Percentiles rank a stretch among this genome's conserved stretches.
These are phyloP conservation scores for Myrmophylax atrothorax DNA, from an alignment of 2,113 vertebrate genomes.

Conservation along the genomic window DNA sequence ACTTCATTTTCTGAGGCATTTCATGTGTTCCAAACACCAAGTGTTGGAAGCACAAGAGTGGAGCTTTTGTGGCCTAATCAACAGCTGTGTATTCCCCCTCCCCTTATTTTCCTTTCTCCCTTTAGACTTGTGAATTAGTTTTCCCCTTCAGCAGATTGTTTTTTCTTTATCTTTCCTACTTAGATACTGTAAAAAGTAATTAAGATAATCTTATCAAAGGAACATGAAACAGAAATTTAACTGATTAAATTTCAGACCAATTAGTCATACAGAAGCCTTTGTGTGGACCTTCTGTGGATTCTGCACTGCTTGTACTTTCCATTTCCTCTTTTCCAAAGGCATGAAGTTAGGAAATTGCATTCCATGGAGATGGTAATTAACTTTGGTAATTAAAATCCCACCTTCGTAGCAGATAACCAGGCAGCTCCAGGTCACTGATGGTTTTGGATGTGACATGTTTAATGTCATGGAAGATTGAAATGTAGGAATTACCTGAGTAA, in stretches of 20 bases:
- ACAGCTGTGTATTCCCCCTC: slow-evolving; percentile 39
- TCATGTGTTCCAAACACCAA: neutral
- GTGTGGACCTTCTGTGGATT: slow-evolving; percentile 57
- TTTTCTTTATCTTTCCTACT: slow-evolving; percentile 43
- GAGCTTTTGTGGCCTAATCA: slow-evolving; percentile 24
- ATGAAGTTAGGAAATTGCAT: slow-evolving; percentile 48
- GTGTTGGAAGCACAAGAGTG: neutral
- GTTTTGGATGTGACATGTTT: neutral
- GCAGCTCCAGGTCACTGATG: slow-evolving; percentile 52
- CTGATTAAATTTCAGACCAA: slow-evolving; percentile 70
- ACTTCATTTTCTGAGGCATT: neutral
- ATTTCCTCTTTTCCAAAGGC: slow-evolving; percentile 20
- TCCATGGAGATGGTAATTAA: slow-evolving; percentile 64
- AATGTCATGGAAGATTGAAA: neutral
- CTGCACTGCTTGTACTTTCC: slow-evolving; percentile 34
- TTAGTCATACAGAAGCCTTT: slow-evolving; percentile 65
- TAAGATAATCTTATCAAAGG: slow-evolving; percentile 69
- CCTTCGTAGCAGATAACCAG: slow-evolving; percentile 47
- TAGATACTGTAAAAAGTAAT: slow-evolving; percentile 65
- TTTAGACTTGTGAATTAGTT: slow-evolving; percentile 32
- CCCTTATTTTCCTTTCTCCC: slow-evolving; percentile 1
- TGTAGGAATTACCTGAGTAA: neutral
- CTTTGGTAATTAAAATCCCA: slow-evolving; percentile 63
- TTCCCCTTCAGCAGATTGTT: slow-evolving; percentile 46
- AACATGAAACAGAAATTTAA: slow-evolving; percentile 70